Evolutionary conservation across 2,113 vertebrate genomes (phyloP), one percentile per base, ranked within the genome.

Genomic region (Dicrurus megarhynchus): DNA sequence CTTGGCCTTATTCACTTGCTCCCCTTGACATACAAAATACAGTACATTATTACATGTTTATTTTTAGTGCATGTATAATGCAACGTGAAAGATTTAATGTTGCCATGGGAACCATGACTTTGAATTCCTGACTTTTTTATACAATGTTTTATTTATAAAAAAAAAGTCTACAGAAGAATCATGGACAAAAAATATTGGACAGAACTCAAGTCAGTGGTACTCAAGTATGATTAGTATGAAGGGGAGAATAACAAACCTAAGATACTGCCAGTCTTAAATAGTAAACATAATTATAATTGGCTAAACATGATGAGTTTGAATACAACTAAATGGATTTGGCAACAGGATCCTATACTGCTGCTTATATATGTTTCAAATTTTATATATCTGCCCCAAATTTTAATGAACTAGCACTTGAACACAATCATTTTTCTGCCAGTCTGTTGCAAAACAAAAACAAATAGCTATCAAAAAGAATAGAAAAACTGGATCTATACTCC

Each of bases 81-180:
- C 77, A 96, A 95, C 5, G 53, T 53, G 80, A 95, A 87, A 75
- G 87, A 94, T 60, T 92, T 89, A 91, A 89, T 68, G 94, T 97
- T 97, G 69, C 93, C 81, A 96, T 95, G 94, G 96, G 61, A 96
- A 97, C 95, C 23, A 39, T 82, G 91, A 89, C 91, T 97, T 94
- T 92, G 91, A 92, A 91, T 81, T 89, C 35, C 35, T 87, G 77
- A 92, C 53, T 91, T 95, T 92, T 91, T 92, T 14, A 41, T 32
- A 53, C 1, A 0, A 46, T 53, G 21, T 68, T 94, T 94, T 85
- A 44, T 82, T 69, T 2, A 2, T 4, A 32, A 24, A 68, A 88
- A 56, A 65, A 86, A 76, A 27, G 13, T 28, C 23, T 83, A 46
- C 44, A 53, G 69, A 78, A 95, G 84, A 32, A 91, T 82, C 47